Base-by-base conservation (phyloP, 2,113 vertebrate species). In the Empidonax alnorum region DNA sequence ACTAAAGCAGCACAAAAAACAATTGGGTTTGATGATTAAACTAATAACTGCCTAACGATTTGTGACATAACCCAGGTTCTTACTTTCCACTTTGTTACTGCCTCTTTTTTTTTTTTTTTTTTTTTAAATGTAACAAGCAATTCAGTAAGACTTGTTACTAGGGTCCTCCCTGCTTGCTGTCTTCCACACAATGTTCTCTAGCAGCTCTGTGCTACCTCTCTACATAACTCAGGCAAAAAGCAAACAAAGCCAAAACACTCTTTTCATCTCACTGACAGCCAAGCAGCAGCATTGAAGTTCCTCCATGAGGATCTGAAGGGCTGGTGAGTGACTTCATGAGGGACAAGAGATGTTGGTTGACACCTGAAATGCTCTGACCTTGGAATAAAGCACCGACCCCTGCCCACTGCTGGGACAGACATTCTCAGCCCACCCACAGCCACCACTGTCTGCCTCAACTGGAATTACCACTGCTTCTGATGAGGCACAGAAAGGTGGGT, bases 21-120 rank as follows among this genome's bases (percentile, higher is more conserved):
- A 83, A 66, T 94, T 76, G 46, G 8, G 75, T 90, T 90, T 86
- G 75, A 85, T 83, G 89, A 92, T 91, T 94, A 68, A 95, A 84
- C 55, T 90, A 83, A 22, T 41, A 90, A 66, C 47, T 88, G 78
- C 5, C 4, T 80, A 94, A 91, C 67, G 73, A 58, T 59, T 80
- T 35, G 42, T 58, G 33, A 85, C 75, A 93, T 63, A 95, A 94
- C 44, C 41, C n/a, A 39, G 69, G 24, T 50, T 87, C 41, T 84
- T 79, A 49, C 69, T 76, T 89, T 68, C 25, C 35, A 84, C 69
- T 69, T 33, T 35, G 31, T 68, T 87, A n/a, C 23, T 62, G 28
- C 10, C n/a, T 25, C 59, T 31, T 33, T 18, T n/a, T n/a, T n/a
- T n/a, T n/a, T 21, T 80, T 78, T 73, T 67, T 74, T 8, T 58